phyloP scores from a whole-genome alignment of 2,113 vertebrate species.

The Charina bottae region DNA sequence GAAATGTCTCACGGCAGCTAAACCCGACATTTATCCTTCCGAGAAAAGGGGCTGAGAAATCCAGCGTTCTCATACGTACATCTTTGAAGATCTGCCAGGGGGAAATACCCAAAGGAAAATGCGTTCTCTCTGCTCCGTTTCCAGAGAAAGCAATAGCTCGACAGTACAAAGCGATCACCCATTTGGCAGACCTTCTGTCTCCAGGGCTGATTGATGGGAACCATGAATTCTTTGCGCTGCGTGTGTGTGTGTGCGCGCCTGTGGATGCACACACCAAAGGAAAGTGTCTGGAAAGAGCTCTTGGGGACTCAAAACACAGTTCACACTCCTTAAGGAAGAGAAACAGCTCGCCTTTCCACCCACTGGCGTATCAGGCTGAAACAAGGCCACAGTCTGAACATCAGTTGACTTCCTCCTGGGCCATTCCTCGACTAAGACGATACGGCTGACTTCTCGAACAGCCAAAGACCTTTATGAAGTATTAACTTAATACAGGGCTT shows the following conservation, averaged over 20 bases:
- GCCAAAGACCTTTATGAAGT: background rate
- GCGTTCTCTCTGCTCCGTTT: slow-evolving; percentile 53
- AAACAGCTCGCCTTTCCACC: background rate
- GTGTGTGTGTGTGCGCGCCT: too few species aligned
- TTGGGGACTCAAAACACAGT: background rate
- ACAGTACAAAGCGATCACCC: slow-evolving; percentile 52
- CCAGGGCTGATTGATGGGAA: slow-evolving; percentile 60
- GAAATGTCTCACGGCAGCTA: slow-evolving; percentile 11
- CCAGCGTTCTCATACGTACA: background rate
- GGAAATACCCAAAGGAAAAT: slow-evolving; percentile 45
- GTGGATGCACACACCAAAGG: slow-evolving; percentile 38
- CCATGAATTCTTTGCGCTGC: slow-evolving; percentile 47
- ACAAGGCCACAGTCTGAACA: background rate
- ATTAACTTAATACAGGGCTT: background rate
- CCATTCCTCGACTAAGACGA: background rate
- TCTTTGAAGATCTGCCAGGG: slow-evolving; percentile 57
- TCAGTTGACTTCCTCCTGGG: background rate
- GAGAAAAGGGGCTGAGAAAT: slow-evolving; percentile 21
- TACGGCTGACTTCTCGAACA: background rate
- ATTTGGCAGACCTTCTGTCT: slow-evolving; percentile 67
- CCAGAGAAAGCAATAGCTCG: slow-evolving; percentile 68
- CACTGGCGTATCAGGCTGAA: background rate
- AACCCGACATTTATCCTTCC: background rate
- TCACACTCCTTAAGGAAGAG: background rate
- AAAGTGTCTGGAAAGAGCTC: slow-evolving; percentile 14